These are phyloP conservation scores for Coluber constrictor DNA, from an alignment of 2,797 vertebrate species.

Conservation along the genomic window DNA sequence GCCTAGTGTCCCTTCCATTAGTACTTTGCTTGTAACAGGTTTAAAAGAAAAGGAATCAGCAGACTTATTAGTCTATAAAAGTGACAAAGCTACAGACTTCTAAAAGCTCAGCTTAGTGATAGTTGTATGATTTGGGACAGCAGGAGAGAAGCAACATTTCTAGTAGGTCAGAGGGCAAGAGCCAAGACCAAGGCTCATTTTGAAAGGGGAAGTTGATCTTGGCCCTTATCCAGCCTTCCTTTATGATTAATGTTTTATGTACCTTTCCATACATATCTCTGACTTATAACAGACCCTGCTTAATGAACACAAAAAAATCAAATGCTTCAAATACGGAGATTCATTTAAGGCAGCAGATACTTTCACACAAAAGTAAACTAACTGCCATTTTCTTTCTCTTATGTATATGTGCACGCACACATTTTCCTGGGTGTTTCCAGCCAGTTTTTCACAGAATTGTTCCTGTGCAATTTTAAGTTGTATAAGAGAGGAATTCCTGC, in stretches of 20 bases:
- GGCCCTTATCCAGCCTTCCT: not conserved
- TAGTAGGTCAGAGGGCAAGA: not conserved
- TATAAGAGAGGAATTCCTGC: conserved; percentile 62
- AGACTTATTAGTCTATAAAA: not conserved
- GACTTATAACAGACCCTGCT: not conserved
- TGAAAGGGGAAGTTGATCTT: not conserved
- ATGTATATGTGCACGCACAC: not conserved
- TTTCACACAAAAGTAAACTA: not conserved
- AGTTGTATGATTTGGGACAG: no score
- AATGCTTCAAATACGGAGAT: not conserved
- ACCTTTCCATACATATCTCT: not conserved
- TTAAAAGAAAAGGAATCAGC: not conserved
- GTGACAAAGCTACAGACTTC: not conserved
- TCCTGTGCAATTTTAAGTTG: conserved; percentile 44
- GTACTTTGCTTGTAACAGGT: not conserved
- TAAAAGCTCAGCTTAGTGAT: not conserved
- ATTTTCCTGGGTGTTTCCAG: conserved; percentile 57
- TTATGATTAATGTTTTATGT: not conserved
- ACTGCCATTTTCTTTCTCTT: not conserved
- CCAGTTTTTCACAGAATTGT: conserved; percentile 67
- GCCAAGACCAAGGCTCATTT: not conserved
- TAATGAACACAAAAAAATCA: not conserved
- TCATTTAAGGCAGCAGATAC: not conserved
- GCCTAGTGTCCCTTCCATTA: not conserved
- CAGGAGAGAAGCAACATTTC: not conserved